Evolutionary conservation across 2,113 vertebrate species (phyloP).

Genomic region (Maccullochella peelii): DNA sequence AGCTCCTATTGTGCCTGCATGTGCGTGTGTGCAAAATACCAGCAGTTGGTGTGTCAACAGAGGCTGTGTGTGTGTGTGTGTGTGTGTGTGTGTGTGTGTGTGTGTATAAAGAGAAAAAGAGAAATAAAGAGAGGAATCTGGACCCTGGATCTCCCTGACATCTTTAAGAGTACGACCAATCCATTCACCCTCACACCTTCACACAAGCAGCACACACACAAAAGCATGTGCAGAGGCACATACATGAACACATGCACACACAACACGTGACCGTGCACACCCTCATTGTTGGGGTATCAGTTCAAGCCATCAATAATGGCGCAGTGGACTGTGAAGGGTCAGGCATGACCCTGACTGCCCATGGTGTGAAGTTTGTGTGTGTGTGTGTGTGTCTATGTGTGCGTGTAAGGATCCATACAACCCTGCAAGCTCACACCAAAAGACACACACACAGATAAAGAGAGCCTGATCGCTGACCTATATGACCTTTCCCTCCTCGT

Average conservation of each 20-base stretch:
- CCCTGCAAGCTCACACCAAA: too few species aligned
- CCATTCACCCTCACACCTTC: not conserved
- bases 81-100: not conserved
- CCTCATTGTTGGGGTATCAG: conserved; percentile 84
- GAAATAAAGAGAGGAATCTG: conserved; percentile 41
- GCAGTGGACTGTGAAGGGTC: conserved; percentile 84
- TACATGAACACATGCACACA: conserved; percentile 11
- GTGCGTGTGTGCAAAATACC: conserved; percentile 80
- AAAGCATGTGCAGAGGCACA: not conserved
- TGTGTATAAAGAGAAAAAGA: conserved; percentile 7
- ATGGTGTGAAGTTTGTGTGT: conserved; percentile 33
- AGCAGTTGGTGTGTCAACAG: conserved; percentile 74
- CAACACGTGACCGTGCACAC: conserved; percentile 39
- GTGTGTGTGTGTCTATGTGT: conserved; percentile 16
- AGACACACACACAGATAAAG: conserved; percentile 55
- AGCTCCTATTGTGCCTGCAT: conserved; percentile 71
- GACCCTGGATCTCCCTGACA: conserved; percentile 62
- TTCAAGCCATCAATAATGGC: conserved; percentile 84
- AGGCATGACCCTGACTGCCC: conserved; percentile 82
- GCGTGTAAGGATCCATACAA: not conserved
- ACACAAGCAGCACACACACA: conserved; percentile 12
- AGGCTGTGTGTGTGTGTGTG: conserved; percentile 17
- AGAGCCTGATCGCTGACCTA: conserved; percentile 74
- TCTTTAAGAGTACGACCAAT: conserved; percentile 61
- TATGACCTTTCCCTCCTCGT: conserved; percentile 67